Conservation (phyloP, 2,888 invertebrate species). For the Meloe dianella region DNA sequence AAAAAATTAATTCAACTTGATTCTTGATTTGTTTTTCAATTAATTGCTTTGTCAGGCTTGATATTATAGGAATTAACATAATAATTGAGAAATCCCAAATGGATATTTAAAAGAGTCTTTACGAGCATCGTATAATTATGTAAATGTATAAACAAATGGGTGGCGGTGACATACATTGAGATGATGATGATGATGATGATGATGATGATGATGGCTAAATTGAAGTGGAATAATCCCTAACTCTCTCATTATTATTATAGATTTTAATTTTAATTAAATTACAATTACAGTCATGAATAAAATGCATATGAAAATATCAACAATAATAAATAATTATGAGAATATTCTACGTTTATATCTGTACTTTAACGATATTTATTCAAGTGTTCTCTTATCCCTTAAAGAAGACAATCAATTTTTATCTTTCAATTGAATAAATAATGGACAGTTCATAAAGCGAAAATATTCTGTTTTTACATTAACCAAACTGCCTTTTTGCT, state of each 20-base stretch:
- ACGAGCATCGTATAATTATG: neutral
- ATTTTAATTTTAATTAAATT: conserved; percentile 1
- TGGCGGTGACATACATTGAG: conserved; percentile 12
- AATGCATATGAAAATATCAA: neutral
- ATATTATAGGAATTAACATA: neutral
- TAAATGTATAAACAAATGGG: conserved; percentile 1
- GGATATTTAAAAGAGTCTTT: neutral
- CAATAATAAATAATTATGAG: neutral
- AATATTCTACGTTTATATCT: neutral
- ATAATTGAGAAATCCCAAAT: conserved; percentile 6
- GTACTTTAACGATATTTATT: neutral
- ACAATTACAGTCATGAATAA: conserved; percentile 1
- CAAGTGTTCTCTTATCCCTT: neutral
- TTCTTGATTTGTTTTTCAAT: too few species aligned
- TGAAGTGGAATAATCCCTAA: neutral
- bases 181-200: conserved; percentile 12
- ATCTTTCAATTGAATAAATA: neutral
- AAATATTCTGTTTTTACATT: conserved; percentile 3
- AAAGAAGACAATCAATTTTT: neutral
- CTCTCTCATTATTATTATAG: neutral
- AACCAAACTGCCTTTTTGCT: neutral
- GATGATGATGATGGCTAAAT: conserved; percentile 6
- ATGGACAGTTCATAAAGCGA: neutral
- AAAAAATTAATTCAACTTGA: too few species aligned
- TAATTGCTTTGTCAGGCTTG: neutral